Conservation (phyloP, 2,888 invertebrate genomes). For the Hypercompe scribonia region DNA sequence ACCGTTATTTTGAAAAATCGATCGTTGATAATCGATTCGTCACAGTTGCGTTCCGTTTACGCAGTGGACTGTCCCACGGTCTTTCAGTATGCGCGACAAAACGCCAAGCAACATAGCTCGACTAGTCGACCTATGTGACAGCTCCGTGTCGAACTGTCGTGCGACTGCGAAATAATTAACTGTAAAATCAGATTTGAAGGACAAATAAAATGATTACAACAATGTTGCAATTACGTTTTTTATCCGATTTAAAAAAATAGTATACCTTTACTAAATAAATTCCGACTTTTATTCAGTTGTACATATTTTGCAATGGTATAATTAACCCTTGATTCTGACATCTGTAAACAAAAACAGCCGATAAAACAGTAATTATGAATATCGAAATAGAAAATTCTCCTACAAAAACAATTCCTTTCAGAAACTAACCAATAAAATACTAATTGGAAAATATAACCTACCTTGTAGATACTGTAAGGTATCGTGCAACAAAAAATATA, state of each 20-base stretch:
- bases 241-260: constrained; percentile 41
- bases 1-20: constrained; percentile 85
- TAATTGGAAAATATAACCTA: too few species aligned
- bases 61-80: constrained; percentile 81
- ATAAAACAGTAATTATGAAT: too few species aligned
- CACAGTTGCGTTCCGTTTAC: constrained; percentile 80
- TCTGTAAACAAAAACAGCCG: too few species aligned
- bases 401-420: too few species aligned
- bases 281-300: not conserved
- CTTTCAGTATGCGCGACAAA: constrained; percentile 55
- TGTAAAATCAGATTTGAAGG: constrained; percentile 75
- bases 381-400: too few species aligned
- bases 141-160: constrained; percentile 65
- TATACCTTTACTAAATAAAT: not conserved
- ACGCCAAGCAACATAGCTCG: constrained; percentile 47
- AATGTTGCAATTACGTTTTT: constrained; percentile 25
- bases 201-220: constrained; percentile 68
- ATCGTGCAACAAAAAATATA: too few species aligned
- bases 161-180: constrained; percentile 68
- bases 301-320: not conserved
- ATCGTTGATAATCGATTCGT: constrained; percentile 81
- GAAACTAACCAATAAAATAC: too few species aligned
- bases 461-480: too few species aligned
- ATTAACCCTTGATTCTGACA: not conserved
- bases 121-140: constrained; percentile 58